Evolutionary conservation across 1,140 invertebrate genomes (phyloP), one percentile per base, ranked within the genome.

Genomic region (Leguminivora glycinivorella): DNA sequence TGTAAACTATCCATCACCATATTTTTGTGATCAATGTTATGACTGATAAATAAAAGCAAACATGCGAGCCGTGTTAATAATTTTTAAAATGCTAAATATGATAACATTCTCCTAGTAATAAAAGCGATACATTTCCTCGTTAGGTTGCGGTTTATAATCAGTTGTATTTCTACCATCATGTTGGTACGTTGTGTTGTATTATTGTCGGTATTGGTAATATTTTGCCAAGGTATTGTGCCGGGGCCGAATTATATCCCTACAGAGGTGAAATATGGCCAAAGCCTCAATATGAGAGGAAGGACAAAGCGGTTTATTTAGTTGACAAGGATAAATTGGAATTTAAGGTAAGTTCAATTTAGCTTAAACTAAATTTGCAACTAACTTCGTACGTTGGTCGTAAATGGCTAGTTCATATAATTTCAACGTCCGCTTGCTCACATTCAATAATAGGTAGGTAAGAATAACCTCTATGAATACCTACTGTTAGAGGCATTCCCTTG

Each of bases 201-300:
- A 68, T 73, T 74, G 60, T 31, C 72, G 69, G 74, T 67, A 69
- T 72, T 79, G 68, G 74, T 70, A 66, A 58, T 68, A 77, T 69
- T 67, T 71, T 26, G 72, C 69, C 34, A 69, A 52, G 71, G 76
- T 31, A 71, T 89, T 6, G 83, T 87, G 43, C 87, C 89, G 7
- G 91, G 90, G 2, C 84, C 89, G 0, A 76, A 74, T 43, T 90
- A 82, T 74, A 83, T 84, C 3, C 82, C 93, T 0, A 93, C 93
- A 0, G 89, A 76, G 93, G 93, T 5, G 87, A 88, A 73, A 83
- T 93, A 17, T 94, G 93, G 93, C 93, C 93, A 0, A 92, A 92
- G 81, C 93, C 93, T 0, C 87, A 92, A 75, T 67, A 81, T 26
- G 86, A 92, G 81, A 73, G 58, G 14, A 88, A 84, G 34, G 52